phyloP scores from a whole-genome alignment of 1,140 invertebrate genomes.

The Bactericera cockerelli region DNA sequence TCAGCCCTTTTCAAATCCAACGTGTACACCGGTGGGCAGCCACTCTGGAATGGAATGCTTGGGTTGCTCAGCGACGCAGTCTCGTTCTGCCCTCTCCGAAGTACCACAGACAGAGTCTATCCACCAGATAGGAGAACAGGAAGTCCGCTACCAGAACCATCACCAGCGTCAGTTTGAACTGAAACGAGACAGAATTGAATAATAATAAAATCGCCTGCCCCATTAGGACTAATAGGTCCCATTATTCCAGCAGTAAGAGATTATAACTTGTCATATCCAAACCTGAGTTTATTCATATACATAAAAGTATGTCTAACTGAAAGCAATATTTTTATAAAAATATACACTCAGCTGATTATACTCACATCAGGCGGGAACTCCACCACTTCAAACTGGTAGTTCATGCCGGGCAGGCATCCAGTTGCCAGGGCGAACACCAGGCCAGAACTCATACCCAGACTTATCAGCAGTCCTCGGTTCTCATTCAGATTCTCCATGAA shows the following conservation, averaged over 20 bases:
- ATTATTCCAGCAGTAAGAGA: no score
- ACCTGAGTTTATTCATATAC: no score
- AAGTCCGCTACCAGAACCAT: constrained; percentile 67
- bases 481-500: constrained; percentile 93
- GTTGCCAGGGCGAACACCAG: constrained; percentile 59
- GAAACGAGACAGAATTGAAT: no score
- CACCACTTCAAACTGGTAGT: constrained; percentile 73
- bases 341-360: no score
- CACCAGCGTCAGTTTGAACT: constrained; percentile 75
- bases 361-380: constrained; percentile 71
- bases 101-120: constrained; percentile 70
- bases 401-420: constrained; percentile 59
- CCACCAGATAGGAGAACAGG: constrained; percentile 60
- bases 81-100: constrained; percentile 61
- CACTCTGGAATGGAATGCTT: no score
- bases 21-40: no score
- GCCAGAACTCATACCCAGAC: constrained; percentile 30
- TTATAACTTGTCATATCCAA: no score
- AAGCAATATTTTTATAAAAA: no score
- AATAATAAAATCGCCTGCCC: no score
- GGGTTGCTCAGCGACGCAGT: constrained; percentile 17
- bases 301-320: no score
- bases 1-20: no score
- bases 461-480: constrained; percentile 85
- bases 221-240: no score